Evolutionary conservation across 1,140 invertebrate genomes (phyloP).

Genomic region (Zelostemma sp.): DNA sequence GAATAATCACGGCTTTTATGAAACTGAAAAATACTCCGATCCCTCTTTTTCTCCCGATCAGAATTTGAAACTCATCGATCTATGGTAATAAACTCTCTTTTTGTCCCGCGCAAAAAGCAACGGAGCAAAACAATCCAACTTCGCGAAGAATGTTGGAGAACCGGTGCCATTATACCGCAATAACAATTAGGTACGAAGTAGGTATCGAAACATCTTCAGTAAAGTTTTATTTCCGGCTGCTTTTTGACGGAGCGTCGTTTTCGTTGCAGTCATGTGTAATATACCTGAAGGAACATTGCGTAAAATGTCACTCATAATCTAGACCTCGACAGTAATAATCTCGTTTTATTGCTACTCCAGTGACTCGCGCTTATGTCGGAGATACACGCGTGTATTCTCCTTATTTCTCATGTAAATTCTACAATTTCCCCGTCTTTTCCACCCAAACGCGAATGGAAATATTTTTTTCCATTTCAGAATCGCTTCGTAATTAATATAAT

Average conservation of each 20-base stretch:
- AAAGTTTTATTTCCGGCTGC: constrained; percentile 23
- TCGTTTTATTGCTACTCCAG: constrained; percentile 39
- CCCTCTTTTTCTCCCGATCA: neutral
- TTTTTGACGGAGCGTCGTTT: constrained; percentile 22
- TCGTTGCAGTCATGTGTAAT: constrained; percentile 29
- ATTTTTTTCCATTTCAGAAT: too few species aligned
- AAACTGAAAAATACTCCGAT: too few species aligned
- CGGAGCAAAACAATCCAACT: neutral
- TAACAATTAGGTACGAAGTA: neutral
- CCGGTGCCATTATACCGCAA: neutral
- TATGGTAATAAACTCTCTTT: neutral
- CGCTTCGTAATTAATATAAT: too few species aligned
- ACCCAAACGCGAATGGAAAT: too few species aligned
- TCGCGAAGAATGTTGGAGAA: neutral
- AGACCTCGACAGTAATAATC: constrained; percentile 40
- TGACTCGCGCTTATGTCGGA: constrained; percentile 23
- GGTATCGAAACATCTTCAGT: constrained; percentile 18
- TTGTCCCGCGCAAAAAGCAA: neutral
- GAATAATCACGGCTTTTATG: neutral
- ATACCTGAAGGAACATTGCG: constrained; percentile 35
- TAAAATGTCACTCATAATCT: constrained; percentile 37
- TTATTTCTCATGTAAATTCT: too few species aligned
- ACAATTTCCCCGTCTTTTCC: too few species aligned
- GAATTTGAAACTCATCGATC: neutral
- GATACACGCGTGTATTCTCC: constrained; percentile 17